Conservation (phyloP, 2,797 vertebrate genomes). For the Ptychobarbus kaznakovi region DNA sequence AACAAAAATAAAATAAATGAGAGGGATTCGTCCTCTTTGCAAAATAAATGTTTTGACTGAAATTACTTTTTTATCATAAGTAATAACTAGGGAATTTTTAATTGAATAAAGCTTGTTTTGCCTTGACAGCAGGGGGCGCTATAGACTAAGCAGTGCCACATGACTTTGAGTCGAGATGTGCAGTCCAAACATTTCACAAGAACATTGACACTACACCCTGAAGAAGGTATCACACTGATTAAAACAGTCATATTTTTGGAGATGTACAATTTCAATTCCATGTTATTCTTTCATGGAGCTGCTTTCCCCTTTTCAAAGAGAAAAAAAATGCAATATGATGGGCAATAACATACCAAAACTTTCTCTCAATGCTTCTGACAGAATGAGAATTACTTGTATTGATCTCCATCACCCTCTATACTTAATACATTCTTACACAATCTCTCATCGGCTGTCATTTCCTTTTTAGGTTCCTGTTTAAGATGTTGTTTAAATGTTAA, state of each 20-base stretch:
- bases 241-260: not conserved
- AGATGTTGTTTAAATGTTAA: not conserved
- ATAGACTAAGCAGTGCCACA: not conserved
- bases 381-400: not conserved
- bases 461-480: constrained; percentile 7
- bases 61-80: not conserved
- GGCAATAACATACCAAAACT: not conserved
- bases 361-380: not conserved
- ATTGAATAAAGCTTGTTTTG: not conserved
- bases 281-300: not conserved
- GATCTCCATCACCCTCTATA: not conserved
- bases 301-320: not conserved
- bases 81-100: not conserved
- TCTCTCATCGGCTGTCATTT: not conserved
- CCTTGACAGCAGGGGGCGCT: not conserved
- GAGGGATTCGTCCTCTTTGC: not conserved
- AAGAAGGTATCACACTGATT: not conserved
- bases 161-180: not conserved
- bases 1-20: too few relatives aligned
- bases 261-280: not conserved
- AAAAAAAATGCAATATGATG: too few relatives aligned
- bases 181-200: not conserved
- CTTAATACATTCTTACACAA: not conserved
- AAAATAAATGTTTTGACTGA: not conserved
- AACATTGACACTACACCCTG: not conserved